Evolutionary conservation across 2,888 invertebrate species (phyloP), one percentile per base, ranked within the genome.

Genomic region (Drosophila niveifrons): DNA sequence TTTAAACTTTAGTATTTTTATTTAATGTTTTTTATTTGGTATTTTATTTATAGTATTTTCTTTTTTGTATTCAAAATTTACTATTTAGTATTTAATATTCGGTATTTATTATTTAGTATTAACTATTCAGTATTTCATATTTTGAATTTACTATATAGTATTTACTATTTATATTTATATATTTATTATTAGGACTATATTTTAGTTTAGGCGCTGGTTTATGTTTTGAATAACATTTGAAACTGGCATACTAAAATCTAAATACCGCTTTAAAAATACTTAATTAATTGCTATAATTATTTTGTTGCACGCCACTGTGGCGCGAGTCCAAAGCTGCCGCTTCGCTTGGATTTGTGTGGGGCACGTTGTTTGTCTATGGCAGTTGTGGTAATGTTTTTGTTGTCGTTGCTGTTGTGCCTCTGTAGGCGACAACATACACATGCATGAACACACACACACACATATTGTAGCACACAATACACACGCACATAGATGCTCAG

Each of bases 361-460:
- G 56, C 56, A 43, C 67, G 80, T 87, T 87, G 88, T 75, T 85
- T 88, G 72, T 67, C 63, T 59, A 50, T 74, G 72, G 15, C 51
- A 58, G 46, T 51, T 13, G 39, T n/a, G 4, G 47, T 69, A 46
- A 55, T 62, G 55, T 23, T 23, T 23, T 23, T 23, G 23, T 23
- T 23, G 23, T 23, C 23, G 23, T 71, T 79, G 57, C 55, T 51
- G 47, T 18, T 70, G 66, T 61, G 50, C 36, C 41, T 36, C 23
- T 44, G 43, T 39, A 46, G 70, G 48, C 61, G 48, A 53, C 73
- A 65, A 57, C 58, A 51, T 43, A 63, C 46, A 43, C 41, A 65
- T 41, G 23, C 46, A 46, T 13, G 34, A 46, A 15, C 23, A 47
- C 58, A 46, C 59, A 34, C 39, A 39, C 53, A 51, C 62, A 48